Percentiles rank a stretch among this genome's conserved stretches.
These are phyloP conservation scores for Caloenas nicobarica DNA, from an alignment of 2,113 vertebrate species.

Conservation along the genomic window DNA sequence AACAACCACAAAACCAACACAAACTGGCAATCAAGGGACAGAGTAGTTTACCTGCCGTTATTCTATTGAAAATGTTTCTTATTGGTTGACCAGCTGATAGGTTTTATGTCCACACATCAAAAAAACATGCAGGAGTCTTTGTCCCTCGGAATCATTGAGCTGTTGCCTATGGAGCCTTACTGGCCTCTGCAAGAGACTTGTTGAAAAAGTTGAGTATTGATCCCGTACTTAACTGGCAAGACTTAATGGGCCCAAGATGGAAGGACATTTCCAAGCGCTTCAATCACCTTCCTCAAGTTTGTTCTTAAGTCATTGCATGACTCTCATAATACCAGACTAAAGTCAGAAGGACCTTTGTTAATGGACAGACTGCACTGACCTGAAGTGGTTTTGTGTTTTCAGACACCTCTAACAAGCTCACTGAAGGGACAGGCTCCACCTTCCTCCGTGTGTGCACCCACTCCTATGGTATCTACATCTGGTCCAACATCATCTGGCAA, in stretches of 20 bases:
- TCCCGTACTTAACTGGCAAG: background rate
- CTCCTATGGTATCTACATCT: background rate
- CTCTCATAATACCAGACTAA: background rate
- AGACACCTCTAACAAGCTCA: constrained; percentile 56
- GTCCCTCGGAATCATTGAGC: background rate
- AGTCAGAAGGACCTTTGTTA: background rate
- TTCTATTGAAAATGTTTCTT: background rate
- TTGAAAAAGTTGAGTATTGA: background rate
- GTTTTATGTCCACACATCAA: background rate
- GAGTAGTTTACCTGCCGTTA: background rate
- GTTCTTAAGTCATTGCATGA: background rate
- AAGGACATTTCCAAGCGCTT: background rate
- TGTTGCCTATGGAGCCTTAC: background rate
- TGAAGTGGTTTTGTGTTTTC: background rate
- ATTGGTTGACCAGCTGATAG: background rate
- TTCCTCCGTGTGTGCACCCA: constrained; percentile 15
- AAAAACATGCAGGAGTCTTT: background rate
- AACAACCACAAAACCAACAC: too few relatives aligned
- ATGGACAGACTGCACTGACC: background rate
- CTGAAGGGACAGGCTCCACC: constrained; percentile 56
- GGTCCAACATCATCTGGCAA: constrained; percentile 17
- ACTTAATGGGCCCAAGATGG: background rate
- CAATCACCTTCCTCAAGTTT: background rate
- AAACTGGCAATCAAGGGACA: background rate
- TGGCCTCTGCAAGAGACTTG: background rate